These are phyloP conservation scores for Cotesia typhae DNA, from an alignment of 1,140 invertebrate genomes.

Conservation along the genomic window DNA sequence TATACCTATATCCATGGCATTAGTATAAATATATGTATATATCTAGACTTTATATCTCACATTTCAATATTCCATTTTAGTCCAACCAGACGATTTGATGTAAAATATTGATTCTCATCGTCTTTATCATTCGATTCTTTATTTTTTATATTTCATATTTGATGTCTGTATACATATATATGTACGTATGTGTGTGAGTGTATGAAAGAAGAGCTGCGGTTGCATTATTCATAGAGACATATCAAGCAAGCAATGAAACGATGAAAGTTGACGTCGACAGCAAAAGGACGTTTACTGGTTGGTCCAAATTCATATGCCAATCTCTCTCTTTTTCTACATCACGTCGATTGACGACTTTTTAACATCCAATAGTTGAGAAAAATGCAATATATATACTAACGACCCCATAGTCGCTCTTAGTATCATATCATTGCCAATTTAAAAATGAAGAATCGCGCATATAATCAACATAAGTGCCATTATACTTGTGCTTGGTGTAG, in stretches of 20 bases:
- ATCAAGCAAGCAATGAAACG: constrained; percentile 11
- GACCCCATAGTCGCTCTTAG: too few relatives aligned
- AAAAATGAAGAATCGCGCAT: too few relatives aligned
- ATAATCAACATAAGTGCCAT: too few relatives aligned
- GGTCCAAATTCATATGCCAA: neutral
- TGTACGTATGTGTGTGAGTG: too few relatives aligned
- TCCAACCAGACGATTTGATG: constrained; percentile 1
- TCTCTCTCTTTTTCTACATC: too few relatives aligned
- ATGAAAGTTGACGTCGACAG: constrained; percentile 11
- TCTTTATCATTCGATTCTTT: constrained; percentile 10
- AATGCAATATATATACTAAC: too few relatives aligned
- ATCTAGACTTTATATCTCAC: neutral
- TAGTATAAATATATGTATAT: neutral
- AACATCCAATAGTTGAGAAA: too few relatives aligned
- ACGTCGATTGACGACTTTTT: too few relatives aligned
- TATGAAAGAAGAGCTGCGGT: neutral
- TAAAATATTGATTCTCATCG: constrained; percentile 9
- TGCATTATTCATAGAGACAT: constrained; percentile 11
- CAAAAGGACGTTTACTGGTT: neutral
- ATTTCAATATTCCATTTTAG: constrained; percentile 13
- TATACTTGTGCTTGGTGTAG: too few relatives aligned
- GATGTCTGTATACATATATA: too few relatives aligned
- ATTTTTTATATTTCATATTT: neutral
- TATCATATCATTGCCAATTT: too few relatives aligned
- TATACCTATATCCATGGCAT: neutral